phyloP scores from a whole-genome alignment of 2,888 invertebrate genomes.

The Sarcophaga carnaria region DNA sequence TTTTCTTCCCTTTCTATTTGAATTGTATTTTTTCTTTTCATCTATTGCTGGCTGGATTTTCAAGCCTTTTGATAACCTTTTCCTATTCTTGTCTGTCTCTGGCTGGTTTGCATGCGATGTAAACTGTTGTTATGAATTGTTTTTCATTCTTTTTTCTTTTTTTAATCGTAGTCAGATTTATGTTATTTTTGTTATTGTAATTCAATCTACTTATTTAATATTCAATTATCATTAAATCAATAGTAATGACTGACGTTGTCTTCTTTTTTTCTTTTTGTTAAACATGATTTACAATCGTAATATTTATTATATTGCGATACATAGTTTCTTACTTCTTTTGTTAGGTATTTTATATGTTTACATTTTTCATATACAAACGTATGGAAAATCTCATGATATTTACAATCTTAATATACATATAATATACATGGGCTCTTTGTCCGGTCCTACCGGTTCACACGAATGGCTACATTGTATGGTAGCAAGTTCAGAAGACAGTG shows the following conservation, averaged over 20 bases:
- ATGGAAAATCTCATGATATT: no score
- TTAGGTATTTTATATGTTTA: no score
- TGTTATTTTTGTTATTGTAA: not conserved
- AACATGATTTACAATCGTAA: conserved; percentile 24
- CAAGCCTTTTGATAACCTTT: not conserved
- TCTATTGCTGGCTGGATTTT: not conserved
- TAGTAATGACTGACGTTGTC: conserved; percentile 8
- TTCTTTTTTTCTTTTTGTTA: not conserved
- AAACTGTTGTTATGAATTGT: not conserved
- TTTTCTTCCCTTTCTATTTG: no score
- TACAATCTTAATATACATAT: no score
- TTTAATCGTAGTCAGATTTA: not conserved
- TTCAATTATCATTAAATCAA: conserved; percentile 47
- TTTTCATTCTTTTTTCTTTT: not conserved
- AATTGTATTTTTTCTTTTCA: no score
- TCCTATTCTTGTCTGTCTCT: not conserved
- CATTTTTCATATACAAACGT: no score
- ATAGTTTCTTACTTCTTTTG: no score
- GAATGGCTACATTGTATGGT: no score
- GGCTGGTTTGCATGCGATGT: not conserved
- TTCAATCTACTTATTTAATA: conserved; percentile 15
- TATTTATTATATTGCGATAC: no score
- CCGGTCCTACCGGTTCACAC: no score
- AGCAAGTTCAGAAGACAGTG: no score
- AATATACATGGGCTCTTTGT: no score